These are phyloP conservation scores for Acanthosepion lycidas DNA, from an alignment of 2,888 invertebrate species.

Conservation along the genomic window DNA sequence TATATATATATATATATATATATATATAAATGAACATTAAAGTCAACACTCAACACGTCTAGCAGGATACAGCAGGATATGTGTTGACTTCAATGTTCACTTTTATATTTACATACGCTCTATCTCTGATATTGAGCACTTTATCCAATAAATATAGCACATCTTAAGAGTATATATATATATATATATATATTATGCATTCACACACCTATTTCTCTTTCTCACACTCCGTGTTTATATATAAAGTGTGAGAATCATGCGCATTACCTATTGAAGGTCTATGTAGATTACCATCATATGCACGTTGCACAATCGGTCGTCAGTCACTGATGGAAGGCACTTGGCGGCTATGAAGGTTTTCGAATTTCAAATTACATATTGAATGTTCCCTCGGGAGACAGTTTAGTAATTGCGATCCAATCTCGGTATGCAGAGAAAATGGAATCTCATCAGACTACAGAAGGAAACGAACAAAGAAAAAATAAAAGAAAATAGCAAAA, in stretches of 20 bases:
- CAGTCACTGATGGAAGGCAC: slow-evolving; percentile 6
- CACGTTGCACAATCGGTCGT: background rate
- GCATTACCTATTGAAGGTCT: background rate
- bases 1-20: too few species aligned
- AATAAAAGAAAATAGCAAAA: background rate
- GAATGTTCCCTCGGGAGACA: slow-evolving; percentile 33
- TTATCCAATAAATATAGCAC: too few species aligned
- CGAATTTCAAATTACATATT: slow-evolving; percentile 6
- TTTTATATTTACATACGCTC: too few species aligned
- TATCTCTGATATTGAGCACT: too few species aligned
- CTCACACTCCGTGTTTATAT: background rate
- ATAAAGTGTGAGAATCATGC: background rate
- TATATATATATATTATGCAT: background rate
- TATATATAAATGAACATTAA: too few species aligned
- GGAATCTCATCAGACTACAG: background rate
- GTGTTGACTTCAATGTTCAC: too few species aligned
- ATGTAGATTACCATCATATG: background rate
- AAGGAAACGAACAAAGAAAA: background rate
- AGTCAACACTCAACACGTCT: too few species aligned
- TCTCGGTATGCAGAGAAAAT: background rate
- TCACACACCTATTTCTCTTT: background rate
- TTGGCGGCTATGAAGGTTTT: background rate
- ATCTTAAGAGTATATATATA: background rate
- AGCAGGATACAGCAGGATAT: too few species aligned
- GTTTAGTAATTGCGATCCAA: background rate